A percentile compares a stretch with the other conserved stretches of the same genome.
Conservation (phyloP, 2,888 invertebrate species). For the Pocota personata region DNA sequence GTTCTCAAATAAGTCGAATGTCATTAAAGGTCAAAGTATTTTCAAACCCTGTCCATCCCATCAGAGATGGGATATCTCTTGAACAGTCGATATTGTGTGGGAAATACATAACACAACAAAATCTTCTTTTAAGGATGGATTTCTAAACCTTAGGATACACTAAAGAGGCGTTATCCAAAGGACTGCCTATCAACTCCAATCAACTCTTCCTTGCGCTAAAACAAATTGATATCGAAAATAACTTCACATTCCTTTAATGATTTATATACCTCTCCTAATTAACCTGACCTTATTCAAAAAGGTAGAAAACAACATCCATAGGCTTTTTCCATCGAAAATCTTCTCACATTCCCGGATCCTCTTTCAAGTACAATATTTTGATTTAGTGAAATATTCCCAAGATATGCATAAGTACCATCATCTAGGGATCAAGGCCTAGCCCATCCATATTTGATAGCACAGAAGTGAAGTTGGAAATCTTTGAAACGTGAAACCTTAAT, state of each 20-base stretch:
- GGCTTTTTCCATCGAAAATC: not conserved
- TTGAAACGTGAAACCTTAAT: slow-evolving; percentile 19
- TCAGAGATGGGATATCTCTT: too few species aligned
- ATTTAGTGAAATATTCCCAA: not conserved
- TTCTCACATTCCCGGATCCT: not conserved
- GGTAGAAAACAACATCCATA: not conserved
- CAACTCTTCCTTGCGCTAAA: not conserved
- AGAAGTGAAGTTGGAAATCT: not conserved
- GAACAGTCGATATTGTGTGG: too few species aligned
- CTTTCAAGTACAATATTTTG: not conserved
- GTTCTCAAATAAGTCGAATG: too few species aligned
- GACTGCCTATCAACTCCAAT: not conserved
- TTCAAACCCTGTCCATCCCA: too few species aligned
- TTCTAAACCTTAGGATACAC: too few species aligned
- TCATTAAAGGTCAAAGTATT: too few species aligned
- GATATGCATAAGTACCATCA: not conserved
- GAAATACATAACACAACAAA: too few species aligned
- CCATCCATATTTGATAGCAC: slow-evolving; percentile 4
- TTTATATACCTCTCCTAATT: not conserved
- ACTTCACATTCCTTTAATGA: not conserved
- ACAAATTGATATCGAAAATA: not conserved
- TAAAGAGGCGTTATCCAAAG: not conserved
- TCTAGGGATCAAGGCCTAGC: slow-evolving; percentile 9
- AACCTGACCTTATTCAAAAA: not conserved
- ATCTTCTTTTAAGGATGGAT: too few species aligned